Evolutionary conservation across 2,888 invertebrate genomes (phyloP), one percentile per base, ranked within the genome.

Genomic region (Auanema freiburgensis): DNA sequence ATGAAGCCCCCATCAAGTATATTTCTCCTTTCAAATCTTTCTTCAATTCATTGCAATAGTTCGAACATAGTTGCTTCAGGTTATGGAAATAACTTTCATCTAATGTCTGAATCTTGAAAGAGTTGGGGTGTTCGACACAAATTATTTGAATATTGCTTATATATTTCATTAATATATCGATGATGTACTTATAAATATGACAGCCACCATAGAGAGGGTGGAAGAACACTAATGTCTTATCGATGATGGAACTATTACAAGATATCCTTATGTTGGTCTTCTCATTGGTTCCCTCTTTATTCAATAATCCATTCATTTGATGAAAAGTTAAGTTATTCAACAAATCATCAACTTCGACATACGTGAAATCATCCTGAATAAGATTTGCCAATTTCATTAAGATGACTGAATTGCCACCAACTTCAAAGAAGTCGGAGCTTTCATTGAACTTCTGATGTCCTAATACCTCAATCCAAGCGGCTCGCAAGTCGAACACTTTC

Each of bases 391-490:
- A 61, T 24, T 67, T 58, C 49, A 78, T 65, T 1, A 78, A 63
- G 46, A 71, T 66, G 1, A 79, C 67, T 18, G 79, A 79, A 57
- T 78, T 76, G 1, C 79, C 79, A 12, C 79, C 79, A 23, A 66
- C 25, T 0, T 65, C 55, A 43, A 74, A 74, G 54, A 78, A 79
- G 44, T 76, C 61, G 60, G 69, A 71, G 11, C 62, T 42, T 10
- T 25, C 16, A 25, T 56, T 41, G 52, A 65, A 24, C 21, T 42
- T 21, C 12, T 50, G 49, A 23, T 59, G n/a, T 6, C 57, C 64
- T 2, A 64, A 46, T 11, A 64, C 55, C 21, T 4, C 33, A 23
- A 8, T 11, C 64, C 64, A 64, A 4, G 46, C 25, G 21, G 18
- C 12, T 40, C 24, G 18, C 2, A 52, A 42, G 8, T 6, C 46